phyloP scores from a whole-genome alignment of 2,888 invertebrate genomes.

The Brachypalpus laphriformis region DNA sequence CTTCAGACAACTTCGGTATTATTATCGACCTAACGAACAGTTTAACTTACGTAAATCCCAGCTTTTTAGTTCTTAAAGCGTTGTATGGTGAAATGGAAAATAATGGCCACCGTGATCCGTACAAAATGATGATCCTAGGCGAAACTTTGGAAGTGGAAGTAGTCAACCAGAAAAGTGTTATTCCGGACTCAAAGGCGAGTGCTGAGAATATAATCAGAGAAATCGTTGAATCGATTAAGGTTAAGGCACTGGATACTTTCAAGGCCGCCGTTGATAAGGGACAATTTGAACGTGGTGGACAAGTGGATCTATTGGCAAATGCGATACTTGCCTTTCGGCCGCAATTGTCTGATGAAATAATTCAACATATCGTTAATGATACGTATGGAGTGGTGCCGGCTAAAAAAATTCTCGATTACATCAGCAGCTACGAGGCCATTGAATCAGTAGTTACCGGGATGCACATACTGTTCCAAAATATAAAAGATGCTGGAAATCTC shows the following conservation, averaged over 20 bases:
- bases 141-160: neutral
- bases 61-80: neutral
- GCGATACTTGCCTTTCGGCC: neutral
- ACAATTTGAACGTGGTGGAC: neutral
- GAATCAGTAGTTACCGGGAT: neutral
- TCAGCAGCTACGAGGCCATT: neutral
- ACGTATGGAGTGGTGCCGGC: neutral
- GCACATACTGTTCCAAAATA: neutral
- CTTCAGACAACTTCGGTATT: neutral
- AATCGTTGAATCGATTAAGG: neutral
- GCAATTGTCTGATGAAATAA: neutral
- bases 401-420: neutral
- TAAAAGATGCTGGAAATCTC: neutral
- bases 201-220: neutral
- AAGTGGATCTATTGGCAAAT: neutral
- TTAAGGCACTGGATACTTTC: neutral
- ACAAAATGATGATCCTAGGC: neutral
- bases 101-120: neutral
- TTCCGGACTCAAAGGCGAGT: neutral
- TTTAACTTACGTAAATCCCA: neutral
- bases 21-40: neutral
- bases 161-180: neutral
- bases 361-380: neutral
- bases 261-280: neutral
- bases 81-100: neutral